These are phyloP conservation scores for Parotocinclus haroldoi DNA, from an alignment of 2,797 vertebrate genomes.

Conservation along the genomic window DNA sequence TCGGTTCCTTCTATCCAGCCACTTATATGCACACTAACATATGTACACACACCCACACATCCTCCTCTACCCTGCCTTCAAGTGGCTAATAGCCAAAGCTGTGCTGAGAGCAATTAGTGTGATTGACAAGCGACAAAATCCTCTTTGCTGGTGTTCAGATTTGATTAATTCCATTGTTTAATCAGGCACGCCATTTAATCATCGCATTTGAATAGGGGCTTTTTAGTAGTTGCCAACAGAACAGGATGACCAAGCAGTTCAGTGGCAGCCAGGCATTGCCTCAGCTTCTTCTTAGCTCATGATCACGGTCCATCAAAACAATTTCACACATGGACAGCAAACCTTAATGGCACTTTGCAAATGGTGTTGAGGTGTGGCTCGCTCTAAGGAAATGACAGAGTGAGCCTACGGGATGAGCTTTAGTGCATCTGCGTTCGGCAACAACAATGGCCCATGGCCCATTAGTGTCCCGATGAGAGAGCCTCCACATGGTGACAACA, in stretches of 20 bases:
- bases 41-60: constrained; percentile 8
- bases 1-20: constrained; percentile 10
- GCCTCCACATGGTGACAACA: not conserved
- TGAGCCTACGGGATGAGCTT: not conserved
- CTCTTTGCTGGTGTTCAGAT: constrained; percentile 35
- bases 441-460: constrained; percentile 1
- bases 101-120: constrained; percentile 32
- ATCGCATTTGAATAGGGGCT: constrained; percentile 31
- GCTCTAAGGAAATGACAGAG: constrained; percentile 15
- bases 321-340: constrained; percentile 37
- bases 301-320: constrained; percentile 42
- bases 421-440: constrained; percentile 4
- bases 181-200: constrained; percentile 50
- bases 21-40: constrained; percentile 10
- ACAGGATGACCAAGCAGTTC: constrained; percentile 19
- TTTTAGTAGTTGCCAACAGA: constrained; percentile 36
- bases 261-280: constrained; percentile 13
- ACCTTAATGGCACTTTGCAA: constrained; percentile 42
- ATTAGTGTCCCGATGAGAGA: constrained; percentile 10
- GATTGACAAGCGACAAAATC: constrained; percentile 38
- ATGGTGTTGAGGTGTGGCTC: constrained; percentile 17
- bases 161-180: constrained; percentile 51
- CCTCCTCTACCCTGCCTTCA: constrained; percentile 22
- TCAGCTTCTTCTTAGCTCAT: constrained; percentile 32
- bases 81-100: constrained; percentile 41